Evolutionary conservation across 2,888 invertebrate genomes (phyloP).

Genomic region (Rhaphigaster nebulosa): DNA sequence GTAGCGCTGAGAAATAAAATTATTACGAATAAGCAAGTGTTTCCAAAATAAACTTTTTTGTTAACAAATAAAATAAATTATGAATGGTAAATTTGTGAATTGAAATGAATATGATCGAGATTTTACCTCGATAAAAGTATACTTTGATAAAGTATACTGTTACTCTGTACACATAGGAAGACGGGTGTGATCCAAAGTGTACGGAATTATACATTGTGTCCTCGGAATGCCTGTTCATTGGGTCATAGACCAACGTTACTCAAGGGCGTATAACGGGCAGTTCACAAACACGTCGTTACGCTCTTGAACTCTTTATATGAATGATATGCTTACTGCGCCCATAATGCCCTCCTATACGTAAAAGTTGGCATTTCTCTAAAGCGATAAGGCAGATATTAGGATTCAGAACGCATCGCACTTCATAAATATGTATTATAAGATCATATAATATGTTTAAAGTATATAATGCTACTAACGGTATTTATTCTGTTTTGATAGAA

Average conservation of each 20-base stretch:
- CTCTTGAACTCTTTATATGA: not conserved
- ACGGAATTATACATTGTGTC: not conserved
- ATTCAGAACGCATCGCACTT: not conserved
- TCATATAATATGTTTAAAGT: not conserved
- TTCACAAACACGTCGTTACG: conserved; percentile 1
- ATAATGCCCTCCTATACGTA: not conserved
- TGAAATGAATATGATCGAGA: no score
- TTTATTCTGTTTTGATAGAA: no score
- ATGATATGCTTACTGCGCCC: not conserved
- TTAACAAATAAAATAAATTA: no score
- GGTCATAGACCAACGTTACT: not conserved
- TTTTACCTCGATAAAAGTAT: no score
- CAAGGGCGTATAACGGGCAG: conserved; percentile 20
- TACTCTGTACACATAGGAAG: no score
- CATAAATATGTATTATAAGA: not conserved
- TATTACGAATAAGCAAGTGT: no score
- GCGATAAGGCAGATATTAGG: not conserved
- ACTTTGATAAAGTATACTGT: no score
- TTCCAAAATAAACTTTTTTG: no score
- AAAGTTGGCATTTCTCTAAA: not conserved
- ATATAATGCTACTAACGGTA: not conserved
- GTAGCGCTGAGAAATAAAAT: no score
- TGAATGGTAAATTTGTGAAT: no score
- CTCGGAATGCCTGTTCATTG: not conserved
- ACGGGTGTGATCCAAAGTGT: not conserved